phyloP scores from a whole-genome alignment of 2,113 vertebrate species.

The Monopterus albus region DNA sequence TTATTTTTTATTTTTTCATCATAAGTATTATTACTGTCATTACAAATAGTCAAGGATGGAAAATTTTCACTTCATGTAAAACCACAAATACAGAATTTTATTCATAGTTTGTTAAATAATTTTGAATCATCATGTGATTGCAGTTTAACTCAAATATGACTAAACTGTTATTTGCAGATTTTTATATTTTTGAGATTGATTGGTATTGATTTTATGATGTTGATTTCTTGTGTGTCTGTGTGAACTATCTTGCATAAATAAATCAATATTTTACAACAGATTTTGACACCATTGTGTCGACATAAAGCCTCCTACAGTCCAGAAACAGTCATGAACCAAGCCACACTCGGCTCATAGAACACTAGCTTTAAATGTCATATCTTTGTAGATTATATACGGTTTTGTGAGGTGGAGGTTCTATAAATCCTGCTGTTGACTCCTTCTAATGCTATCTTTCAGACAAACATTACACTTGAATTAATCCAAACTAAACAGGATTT shows the following conservation, averaged over 20 bases:
- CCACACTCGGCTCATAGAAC: too few species aligned
- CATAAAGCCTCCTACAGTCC: too few species aligned
- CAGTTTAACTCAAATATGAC: neutral
- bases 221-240: constrained; percentile 5
- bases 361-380: too few species aligned
- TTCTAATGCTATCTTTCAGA: constrained; percentile 30
- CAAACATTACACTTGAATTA: constrained; percentile 26
- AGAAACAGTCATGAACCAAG: too few species aligned
- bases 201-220: neutral
- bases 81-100: neutral
- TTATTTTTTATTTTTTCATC: neutral
- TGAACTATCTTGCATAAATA: constrained; percentile 10
- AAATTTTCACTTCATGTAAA: neutral
- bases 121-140: neutral
- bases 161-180: neutral
- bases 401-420: neutral
- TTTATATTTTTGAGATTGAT: neutral
- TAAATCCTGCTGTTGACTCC: constrained; percentile 24
- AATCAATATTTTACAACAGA: constrained; percentile 4
- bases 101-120: neutral
- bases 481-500: constrained; percentile 40
- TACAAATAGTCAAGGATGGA: neutral
- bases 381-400: too few species aligned
- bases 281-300: neutral
- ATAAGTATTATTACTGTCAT: neutral